A percentile compares a stretch with the other conserved stretches of the same genome.
Evolutionary conservation across 2,113 vertebrate species (phyloP).

Genomic region (Xiphias gladius): DNA sequence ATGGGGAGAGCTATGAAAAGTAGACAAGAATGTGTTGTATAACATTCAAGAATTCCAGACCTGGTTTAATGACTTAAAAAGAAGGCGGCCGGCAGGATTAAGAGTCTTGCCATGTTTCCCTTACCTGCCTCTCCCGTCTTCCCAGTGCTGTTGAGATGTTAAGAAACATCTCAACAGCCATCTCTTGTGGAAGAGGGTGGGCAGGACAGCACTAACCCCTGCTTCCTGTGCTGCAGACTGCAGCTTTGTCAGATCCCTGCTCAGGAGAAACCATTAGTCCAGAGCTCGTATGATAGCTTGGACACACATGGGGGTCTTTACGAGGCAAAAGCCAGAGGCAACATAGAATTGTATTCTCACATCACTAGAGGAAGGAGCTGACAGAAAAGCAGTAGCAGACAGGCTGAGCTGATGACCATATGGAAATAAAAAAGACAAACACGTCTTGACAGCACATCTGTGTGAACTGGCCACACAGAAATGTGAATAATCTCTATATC

Average conservation of each 20-base stretch:
- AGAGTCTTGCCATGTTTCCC: conserved; percentile 79
- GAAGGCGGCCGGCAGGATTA: conserved; percentile 76
- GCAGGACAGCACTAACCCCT: conserved; percentile 51
- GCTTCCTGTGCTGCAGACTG: conserved; percentile 74
- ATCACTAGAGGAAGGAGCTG: conserved; percentile 24
- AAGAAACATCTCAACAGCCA: conserved; percentile 67
- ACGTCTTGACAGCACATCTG: conserved; percentile 18
- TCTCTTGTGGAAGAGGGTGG: conserved; percentile 61
- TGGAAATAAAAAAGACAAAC: conserved; percentile 13
- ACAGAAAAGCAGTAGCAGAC: conserved; percentile 23
- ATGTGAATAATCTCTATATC: conserved; percentile 29
- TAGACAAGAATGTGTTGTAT: conserved; percentile 78
- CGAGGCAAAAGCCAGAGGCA: conserved; percentile 47
- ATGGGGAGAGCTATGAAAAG: conserved; percentile 68
- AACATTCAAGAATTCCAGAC: conserved; percentile 81
- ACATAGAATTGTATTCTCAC: conserved; percentile 24
- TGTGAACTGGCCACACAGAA: conserved; percentile 29
- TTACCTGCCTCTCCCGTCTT: conserved; percentile 66
- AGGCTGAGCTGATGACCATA: conserved; percentile 36
- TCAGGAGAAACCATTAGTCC: conserved; percentile 77
- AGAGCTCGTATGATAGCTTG: conserved; percentile 51
- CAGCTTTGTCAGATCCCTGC: conserved; percentile 65
- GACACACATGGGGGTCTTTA: conserved; percentile 57
- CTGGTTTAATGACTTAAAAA: conserved; percentile 85
- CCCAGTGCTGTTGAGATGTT: conserved; percentile 37